Evolutionary conservation across 2,113 vertebrate species (phyloP).

Genomic region (Pycnonotus jocosus): DNA sequence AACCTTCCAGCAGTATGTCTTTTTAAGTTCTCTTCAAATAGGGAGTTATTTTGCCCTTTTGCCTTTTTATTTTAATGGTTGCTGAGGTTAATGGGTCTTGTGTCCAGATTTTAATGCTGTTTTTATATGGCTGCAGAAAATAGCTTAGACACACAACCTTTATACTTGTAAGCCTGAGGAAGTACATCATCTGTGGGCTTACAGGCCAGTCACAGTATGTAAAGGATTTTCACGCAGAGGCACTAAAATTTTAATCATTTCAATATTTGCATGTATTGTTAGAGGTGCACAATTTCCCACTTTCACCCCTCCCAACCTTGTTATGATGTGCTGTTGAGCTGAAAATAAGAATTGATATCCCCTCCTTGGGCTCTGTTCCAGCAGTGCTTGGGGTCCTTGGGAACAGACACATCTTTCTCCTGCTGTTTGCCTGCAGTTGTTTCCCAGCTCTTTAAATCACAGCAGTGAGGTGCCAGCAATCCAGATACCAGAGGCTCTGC

Average conservation of each 20-base stretch:
- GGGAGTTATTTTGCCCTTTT: neutral
- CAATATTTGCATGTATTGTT: neutral
- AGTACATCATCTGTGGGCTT: neutral
- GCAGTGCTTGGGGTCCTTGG: neutral
- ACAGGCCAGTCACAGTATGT: neutral
- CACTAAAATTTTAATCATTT: neutral
- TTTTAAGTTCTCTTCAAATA: neutral
- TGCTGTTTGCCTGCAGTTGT: neutral
- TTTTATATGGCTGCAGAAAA: neutral
- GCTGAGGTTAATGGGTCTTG: neutral
- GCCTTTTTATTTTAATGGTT: neutral
- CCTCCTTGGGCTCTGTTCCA: neutral
- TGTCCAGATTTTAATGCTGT: neutral
- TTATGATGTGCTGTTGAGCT: neutral
- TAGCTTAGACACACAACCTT: neutral
- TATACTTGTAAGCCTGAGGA: neutral
- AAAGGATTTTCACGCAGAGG: neutral
- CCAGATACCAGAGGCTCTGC: neutral
- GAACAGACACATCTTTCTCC: neutral
- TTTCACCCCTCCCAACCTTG: fast-evolving
- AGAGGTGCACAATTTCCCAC: neutral
- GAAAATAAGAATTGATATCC: neutral
- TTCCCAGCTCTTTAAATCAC: neutral
- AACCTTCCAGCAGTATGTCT: neutral
- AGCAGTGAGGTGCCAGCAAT: neutral